Evolutionary conservation across 1,140 invertebrate genomes (phyloP), one percentile per base, ranked within the genome.

Genomic region (Latrodectus geometricus): DNA sequence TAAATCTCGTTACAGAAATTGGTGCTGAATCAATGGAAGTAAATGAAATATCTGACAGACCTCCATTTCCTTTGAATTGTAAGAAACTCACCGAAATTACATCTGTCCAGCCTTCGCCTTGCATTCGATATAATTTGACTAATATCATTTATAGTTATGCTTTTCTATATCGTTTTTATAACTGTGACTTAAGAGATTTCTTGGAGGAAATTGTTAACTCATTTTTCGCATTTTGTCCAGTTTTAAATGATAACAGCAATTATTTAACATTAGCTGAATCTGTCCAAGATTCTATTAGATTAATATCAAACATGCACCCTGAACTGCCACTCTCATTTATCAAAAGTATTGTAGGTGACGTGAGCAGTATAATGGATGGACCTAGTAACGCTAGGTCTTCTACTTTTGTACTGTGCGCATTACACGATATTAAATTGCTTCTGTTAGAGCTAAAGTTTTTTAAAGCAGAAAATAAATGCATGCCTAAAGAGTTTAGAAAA

Each of bases 371-470:
- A 52, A 17, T 86, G 49, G n/a, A 70, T 69, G 83, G 83, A n/a
- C 83, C 83, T 23, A 49, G 21, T 35, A 86, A 86, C 77, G 83
- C 74, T 7, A 77, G 66, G 56, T 9, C 65, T 21, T 54, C 83
- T 15, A 70, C 69, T 49, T 86, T 77, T 72, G 66, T 78, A 70
- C 48, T 77, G 17, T 77, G 83, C 56, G 83, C 83, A n/a, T 78
- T 86, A 48, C 83, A 86, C 77, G 83, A 86, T 77, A 78, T 86
- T 20, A 78, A 86, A 50, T 61, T 86, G 12, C 14, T 86, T 4
- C 56, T 86, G 11, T 49, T 61, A n/a, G 83, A 86, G 15, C 54
- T 77, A 12, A 77, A 78, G 14, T 11, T 48, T 49, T 48, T 20
- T 4, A 70, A 56, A 77, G 50, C 61, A 3, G 5, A 48, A 1